A percentile compares a stretch with the other conserved stretches of the same genome.
Conservation (phyloP, 2,888 invertebrate species). For the Aspidiotus destructor region DNA sequence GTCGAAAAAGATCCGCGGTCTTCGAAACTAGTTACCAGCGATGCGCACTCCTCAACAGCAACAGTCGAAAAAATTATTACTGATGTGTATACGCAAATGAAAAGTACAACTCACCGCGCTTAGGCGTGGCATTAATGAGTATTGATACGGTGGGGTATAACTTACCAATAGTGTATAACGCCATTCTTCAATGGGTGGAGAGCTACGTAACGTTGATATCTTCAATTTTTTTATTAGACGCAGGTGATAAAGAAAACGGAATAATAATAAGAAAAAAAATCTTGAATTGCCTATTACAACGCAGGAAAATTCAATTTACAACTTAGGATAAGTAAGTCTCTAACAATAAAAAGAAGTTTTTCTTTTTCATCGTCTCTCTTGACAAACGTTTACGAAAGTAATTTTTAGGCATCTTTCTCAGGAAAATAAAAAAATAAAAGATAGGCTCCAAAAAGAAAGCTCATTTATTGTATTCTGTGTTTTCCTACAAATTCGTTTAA, state of each 20-base stretch:
- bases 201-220: conserved; percentile 1
- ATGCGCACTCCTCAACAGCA: conserved; percentile 10
- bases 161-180: conserved; percentile 31
- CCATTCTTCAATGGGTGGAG: conserved; percentile 33
- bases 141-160: conserved; percentile 30
- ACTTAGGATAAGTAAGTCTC: too few relatives aligned
- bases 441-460: too few relatives aligned
- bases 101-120: conserved; percentile 25
- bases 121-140: conserved; percentile 33
- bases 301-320: too few relatives aligned
- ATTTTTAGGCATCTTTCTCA: too few relatives aligned
- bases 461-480: too few relatives aligned
- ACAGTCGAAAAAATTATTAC: conserved; percentile 28
- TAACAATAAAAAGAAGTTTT: too few relatives aligned
- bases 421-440: too few relatives aligned
- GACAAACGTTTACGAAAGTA: too few relatives aligned
- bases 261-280: neutral
- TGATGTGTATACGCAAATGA: conserved; percentile 24
- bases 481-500: too few relatives aligned
- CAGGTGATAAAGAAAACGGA: conserved; percentile 26
- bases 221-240: conserved; percentile 12
- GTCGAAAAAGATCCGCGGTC: too few relatives aligned
- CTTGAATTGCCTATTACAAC: too few relatives aligned
- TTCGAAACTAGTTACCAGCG: neutral
- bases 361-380: too few relatives aligned